phyloP scores from a whole-genome alignment of 2,888 invertebrate genomes.

The Allophyes oxyacanthae region DNA sequence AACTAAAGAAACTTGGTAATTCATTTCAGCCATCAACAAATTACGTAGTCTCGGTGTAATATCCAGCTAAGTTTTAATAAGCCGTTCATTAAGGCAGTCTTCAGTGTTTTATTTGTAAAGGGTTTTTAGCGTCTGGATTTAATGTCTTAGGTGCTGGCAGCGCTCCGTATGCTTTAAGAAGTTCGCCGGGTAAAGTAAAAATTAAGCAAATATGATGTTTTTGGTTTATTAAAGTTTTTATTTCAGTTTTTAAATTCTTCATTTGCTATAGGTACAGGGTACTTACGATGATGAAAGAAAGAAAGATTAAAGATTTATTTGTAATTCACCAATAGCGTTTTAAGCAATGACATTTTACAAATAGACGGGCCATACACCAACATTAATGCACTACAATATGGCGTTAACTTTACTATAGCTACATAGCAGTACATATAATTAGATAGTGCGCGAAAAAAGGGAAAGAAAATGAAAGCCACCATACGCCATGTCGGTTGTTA shows the following conservation, averaged over 20 bases:
- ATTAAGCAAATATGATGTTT: conserved; percentile 29
- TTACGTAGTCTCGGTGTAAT: conserved; percentile 47
- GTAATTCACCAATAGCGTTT: too few relatives aligned
- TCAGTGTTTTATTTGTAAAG: conserved; percentile 68
- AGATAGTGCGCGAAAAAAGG: too few relatives aligned
- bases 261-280: too few relatives aligned
- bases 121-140: conserved; percentile 64
- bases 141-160: conserved; percentile 22
- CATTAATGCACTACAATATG: too few relatives aligned
- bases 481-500: too few relatives aligned
- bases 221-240: conserved; percentile 9
- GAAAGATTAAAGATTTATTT: too few relatives aligned
- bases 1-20: conserved; percentile 7
- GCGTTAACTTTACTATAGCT: too few relatives aligned
- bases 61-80: conserved; percentile 74
- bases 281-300: too few relatives aligned
- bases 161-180: conserved; percentile 25
- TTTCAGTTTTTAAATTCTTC: conserved; percentile 2
- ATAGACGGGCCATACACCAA: too few relatives aligned
- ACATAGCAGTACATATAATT: too few relatives aligned
- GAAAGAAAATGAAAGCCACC: too few relatives aligned
- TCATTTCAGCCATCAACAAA: conserved; percentile 21
- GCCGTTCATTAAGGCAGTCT: conserved; percentile 70
- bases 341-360: too few relatives aligned
- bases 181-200: conserved; percentile 15